Conservation (phyloP, 2,888 invertebrate genomes). For the Chouioia cunea region DNA sequence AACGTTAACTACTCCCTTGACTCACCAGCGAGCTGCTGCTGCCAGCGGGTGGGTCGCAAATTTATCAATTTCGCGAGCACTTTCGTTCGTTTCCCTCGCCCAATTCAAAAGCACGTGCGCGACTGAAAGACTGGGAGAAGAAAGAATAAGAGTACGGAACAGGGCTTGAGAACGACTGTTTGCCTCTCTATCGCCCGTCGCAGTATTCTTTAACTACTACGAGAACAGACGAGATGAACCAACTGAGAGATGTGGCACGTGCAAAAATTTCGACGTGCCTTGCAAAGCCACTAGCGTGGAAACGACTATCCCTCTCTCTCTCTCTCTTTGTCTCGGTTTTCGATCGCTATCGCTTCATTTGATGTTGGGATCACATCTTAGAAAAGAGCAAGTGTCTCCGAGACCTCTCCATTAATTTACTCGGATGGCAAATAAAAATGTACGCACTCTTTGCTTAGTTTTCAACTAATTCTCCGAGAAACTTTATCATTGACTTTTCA, state of each 20-base stretch:
- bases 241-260: slow-evolving; percentile 3
- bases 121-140: slow-evolving; percentile 9
- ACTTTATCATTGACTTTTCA: too few relatives aligned
- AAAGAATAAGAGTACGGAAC: neutral
- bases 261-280: slow-evolving; percentile 30
- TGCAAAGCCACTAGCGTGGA: neutral
- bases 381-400: neutral
- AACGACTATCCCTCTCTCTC: slow-evolving; percentile 11
- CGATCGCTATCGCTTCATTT: slow-evolving; percentile 36
- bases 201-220: slow-evolving; percentile 23
- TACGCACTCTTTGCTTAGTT: neutral
- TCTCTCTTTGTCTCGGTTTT: neutral
- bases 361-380: slow-evolving; percentile 6
- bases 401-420: slow-evolving; percentile 32
- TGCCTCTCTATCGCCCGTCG: slow-evolving; percentile 21
- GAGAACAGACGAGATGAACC: slow-evolving; percentile 1
- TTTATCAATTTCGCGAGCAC: slow-evolving; percentile 38
- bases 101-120: slow-evolving; percentile 41
- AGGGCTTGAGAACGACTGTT: slow-evolving; percentile 23
- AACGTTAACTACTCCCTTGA: too few relatives aligned
- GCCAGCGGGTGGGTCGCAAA: slow-evolving; percentile 16
- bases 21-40: slow-evolving; percentile 2
- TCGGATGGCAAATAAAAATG: slow-evolving; percentile 15
- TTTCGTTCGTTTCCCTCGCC: slow-evolving; percentile 27
- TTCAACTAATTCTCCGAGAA: neutral